Percentiles rank a stretch among this genome's conserved stretches.
These are phyloP conservation scores for Netelia inedita DNA, from an alignment of 2,888 invertebrate genomes.

Conservation along the genomic window DNA sequence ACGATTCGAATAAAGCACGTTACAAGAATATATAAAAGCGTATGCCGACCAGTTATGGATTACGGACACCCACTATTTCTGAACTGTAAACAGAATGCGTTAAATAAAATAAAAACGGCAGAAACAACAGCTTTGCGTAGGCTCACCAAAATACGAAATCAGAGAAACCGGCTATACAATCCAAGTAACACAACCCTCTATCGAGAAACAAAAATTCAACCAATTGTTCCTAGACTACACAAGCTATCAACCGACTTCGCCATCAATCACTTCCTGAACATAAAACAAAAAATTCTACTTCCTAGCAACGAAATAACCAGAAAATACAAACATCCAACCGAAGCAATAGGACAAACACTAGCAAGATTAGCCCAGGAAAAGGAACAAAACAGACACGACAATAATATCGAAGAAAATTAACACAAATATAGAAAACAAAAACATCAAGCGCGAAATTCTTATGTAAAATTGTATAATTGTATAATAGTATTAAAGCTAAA, in stretches of 20 bases:
- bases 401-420: not conserved
- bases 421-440: not conserved
- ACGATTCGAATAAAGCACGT: not conserved
- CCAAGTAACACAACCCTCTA: not conserved
- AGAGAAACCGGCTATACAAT: not conserved
- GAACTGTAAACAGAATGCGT: conserved; percentile 12
- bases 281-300: not conserved
- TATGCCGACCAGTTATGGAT: conserved; percentile 4
- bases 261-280: not conserved
- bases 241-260: not conserved
- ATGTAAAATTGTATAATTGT: too few relatives aligned
- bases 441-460: too few relatives aligned
- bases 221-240: not conserved
- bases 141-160: conserved; percentile 12
- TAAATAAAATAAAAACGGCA: conserved; percentile 20
- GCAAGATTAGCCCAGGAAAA: not conserved
- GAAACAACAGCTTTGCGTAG: conserved; percentile 31
- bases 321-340: not conserved
- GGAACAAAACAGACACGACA: not conserved
- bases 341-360: not conserved
- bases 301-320: not conserved
- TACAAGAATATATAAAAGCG: not conserved
- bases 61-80: conserved; percentile 2
- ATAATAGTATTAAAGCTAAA: too few relatives aligned
- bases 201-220: not conserved